Base-by-base conservation (phyloP, 2,888 invertebrate genomes). In the Hemithea aestivaria region DNA sequence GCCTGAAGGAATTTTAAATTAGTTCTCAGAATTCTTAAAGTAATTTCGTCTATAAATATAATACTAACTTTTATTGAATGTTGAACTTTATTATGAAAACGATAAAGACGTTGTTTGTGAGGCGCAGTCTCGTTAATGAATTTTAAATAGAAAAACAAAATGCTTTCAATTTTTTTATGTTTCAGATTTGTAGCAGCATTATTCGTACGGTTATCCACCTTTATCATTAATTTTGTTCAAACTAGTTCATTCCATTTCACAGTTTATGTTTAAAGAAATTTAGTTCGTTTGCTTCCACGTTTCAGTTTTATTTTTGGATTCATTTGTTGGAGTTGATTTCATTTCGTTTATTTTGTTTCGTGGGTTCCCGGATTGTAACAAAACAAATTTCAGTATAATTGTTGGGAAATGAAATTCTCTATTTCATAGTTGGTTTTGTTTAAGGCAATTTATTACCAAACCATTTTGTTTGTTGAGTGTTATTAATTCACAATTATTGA, bases 141-240 rank as follows among this genome's bases (percentile, higher is more conserved):
- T 36, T 10, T 45, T 45, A 42, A 40, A 29, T 8, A 22, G 46
- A 46, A 33, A 42, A 55, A 59, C 41, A 58, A 66, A 61, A 58
- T 60, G 50, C 50, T 64, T 68, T 76, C 68, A 81, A 62, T 55
- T 66, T 54, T 59, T 76, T 60, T 84, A 68, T 84, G 84, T 84
- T 84, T 76, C 84, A 84, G 84, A 80, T 80, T 41, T 48, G 53
- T 67, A 65, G 58, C 64, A 35, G 68, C 12, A 36, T 42, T 56
- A 50, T 45, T 36, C 38, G 36, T 56, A 54, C 49, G 9, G 55
- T 58, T 45, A 48, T 16, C n/a, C 53, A 45, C 51, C 59, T 55
- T 56, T 52, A 48, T 50, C 51, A 48, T 57, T 52, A 51, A 38
- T 56, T 50, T 35, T 35, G 47, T 40, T 26, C 10, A 33, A 4